Evolutionary conservation across 2,797 vertebrate genomes (phyloP).

Genomic region (Gallinago solitaria): DNA sequence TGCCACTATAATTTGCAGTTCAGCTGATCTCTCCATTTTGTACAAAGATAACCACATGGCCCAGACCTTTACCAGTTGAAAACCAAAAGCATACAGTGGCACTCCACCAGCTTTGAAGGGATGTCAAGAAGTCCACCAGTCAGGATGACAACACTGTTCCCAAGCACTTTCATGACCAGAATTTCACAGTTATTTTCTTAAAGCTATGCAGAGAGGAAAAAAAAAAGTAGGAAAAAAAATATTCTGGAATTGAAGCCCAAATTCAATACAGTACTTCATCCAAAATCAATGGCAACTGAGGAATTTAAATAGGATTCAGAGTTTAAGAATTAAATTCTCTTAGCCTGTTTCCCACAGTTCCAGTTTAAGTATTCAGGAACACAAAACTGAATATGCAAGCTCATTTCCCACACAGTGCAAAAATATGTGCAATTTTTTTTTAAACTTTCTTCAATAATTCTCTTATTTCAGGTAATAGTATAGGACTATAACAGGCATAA

Average conservation of each 20-base stretch:
- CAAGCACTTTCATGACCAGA: not conserved
- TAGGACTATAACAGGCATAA: not conserved
- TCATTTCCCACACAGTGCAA: not conserved
- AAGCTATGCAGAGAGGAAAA: not conserved
- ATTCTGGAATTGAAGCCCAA: not conserved
- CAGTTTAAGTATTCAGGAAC: not conserved
- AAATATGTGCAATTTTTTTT: not conserved
- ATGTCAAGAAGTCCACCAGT: not conserved
- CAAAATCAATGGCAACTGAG: not conserved
- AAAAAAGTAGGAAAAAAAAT: not conserved
- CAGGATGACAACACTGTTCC: not conserved
- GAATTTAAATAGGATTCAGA: not conserved
- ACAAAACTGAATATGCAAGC: not conserved
- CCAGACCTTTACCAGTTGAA: not conserved
- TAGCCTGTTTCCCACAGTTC: not conserved
- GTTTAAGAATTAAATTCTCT: not conserved
- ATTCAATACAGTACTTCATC: not conserved
- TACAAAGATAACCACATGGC: not conserved
- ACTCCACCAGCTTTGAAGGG: not conserved
- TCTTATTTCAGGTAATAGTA: not conserved
- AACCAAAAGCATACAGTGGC: fast-evolving
- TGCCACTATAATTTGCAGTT: not conserved
- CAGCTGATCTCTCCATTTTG: not conserved
- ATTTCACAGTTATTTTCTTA: not conserved
- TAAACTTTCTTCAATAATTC: not conserved